phyloP scores from a whole-genome alignment of 2,113 vertebrate genomes.

The Poeciliopsis retropinna region DNA sequence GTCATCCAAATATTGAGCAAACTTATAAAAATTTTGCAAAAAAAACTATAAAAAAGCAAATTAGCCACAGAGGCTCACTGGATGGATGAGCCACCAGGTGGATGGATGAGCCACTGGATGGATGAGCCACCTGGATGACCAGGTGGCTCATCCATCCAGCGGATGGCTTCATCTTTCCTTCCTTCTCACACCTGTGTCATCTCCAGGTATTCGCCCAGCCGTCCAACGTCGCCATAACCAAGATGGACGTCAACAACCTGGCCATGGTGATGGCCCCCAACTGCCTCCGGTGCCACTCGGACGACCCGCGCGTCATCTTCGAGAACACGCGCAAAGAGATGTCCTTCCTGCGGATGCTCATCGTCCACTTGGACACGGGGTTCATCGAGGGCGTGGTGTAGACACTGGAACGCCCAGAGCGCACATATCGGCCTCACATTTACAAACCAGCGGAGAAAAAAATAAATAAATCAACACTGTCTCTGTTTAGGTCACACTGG shows the following conservation, averaged over 20 bases:
- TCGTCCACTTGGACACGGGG: constrained; percentile 89
- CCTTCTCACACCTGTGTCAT: constrained; percentile 5
- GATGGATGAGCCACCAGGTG: no score
- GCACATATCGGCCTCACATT: constrained; percentile 20
- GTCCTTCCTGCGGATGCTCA: constrained; percentile 91
- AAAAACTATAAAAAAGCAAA: no score
- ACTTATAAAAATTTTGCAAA: no score
- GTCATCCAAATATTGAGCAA: no score
- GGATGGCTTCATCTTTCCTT: neutral
- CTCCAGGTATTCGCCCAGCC: constrained; percentile 90
- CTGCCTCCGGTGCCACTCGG: constrained; percentile 90
- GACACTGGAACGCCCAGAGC: constrained; percentile 24
- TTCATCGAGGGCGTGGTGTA: constrained; percentile 86
- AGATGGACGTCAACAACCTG: constrained; percentile 95
- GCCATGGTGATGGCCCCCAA: constrained; percentile 96
- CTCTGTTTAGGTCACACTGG: constrained; percentile 63
- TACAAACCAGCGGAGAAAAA: constrained; percentile 23
- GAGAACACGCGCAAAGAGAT: constrained; percentile 93
- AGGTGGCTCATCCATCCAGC: neutral
- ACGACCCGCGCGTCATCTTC: constrained; percentile 89
- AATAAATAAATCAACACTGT: constrained; percentile 38
- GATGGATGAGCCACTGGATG: no score
- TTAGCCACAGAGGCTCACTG: no score
- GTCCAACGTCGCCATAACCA: constrained; percentile 87
- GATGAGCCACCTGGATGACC: no score